Percentiles rank a stretch among this genome's conserved stretches.
phyloP scores from a whole-genome alignment of 2,888 invertebrate genomes.

The Meta bourneti region DNA sequence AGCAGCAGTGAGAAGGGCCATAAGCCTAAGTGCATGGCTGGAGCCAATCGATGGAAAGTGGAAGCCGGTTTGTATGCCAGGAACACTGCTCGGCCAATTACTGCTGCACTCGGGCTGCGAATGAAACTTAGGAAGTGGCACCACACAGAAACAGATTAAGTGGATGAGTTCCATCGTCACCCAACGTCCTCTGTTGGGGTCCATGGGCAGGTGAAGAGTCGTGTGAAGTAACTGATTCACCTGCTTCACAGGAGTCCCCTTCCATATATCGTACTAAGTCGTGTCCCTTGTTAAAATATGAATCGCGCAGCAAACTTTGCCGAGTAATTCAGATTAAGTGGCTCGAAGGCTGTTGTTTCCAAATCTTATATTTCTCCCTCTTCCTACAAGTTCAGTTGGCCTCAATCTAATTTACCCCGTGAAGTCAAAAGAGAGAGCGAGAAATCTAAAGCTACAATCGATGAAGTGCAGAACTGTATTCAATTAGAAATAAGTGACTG shows the following conservation, averaged over 20 bases:
- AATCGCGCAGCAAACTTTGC: background rate
- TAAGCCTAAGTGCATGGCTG: slow-evolving; percentile 39
- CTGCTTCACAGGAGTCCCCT: background rate
- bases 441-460: no score
- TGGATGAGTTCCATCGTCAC: slow-evolving; percentile 47
- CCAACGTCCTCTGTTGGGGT: background rate
- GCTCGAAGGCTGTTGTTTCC: no score
- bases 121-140: slow-evolving; percentile 34
- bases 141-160: slow-evolving; percentile 61
- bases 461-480: no score
- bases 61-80: slow-evolving; percentile 42
- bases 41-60: slow-evolving; percentile 49
- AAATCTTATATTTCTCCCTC: no score
- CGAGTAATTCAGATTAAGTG: no score
- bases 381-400: no score
- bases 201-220: background rate
- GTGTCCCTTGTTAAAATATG: background rate
- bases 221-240: slow-evolving; percentile 1
- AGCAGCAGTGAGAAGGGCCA: slow-evolving; percentile 1
- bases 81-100: slow-evolving; percentile 62
- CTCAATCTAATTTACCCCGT: no score
- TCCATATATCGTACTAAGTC: background rate
- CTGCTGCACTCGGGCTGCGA: slow-evolving; percentile 30
- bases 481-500: no score
- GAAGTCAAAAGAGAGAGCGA: no score